Evolutionary conservation across 2,797 vertebrate species (phyloP).

Genomic region (Catamblyrhynchus diadema): DNA sequence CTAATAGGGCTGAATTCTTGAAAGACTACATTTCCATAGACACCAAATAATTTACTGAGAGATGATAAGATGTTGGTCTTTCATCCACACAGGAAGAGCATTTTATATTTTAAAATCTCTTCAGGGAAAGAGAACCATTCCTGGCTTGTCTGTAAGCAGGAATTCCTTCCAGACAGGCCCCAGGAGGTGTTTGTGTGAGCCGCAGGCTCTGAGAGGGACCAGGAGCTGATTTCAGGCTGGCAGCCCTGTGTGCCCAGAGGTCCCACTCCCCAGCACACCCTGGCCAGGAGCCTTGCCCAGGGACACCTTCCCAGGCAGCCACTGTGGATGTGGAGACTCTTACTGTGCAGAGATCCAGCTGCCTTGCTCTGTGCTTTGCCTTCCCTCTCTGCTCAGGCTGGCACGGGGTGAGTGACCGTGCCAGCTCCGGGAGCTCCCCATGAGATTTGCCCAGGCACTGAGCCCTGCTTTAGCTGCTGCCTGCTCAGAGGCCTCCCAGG

Average conservation of each 20-base stretch:
- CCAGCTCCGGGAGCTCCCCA: not conserved
- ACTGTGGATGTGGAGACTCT: rapidly evolving
- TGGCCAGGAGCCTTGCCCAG: not conserved
- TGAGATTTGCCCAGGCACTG: rapidly evolving
- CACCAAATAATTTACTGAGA: not conserved
- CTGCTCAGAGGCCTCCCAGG: not conserved
- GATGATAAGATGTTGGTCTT: not conserved
- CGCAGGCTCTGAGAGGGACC: not conserved
- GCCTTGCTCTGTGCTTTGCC: rapidly evolving
- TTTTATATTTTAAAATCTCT: not conserved
- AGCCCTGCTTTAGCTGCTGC: not conserved
- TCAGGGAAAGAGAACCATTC: not conserved
- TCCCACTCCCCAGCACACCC: not conserved
- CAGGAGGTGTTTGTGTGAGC: rapidly evolving
- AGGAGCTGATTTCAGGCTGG: not conserved
- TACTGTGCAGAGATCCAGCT: rapidly evolving
- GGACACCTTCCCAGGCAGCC: not conserved
- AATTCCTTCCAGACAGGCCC: not conserved
- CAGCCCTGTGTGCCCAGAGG: not conserved
- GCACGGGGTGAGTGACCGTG: rapidly evolving
- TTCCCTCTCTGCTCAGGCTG: not conserved
- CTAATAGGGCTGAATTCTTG: not conserved
- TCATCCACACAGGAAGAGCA: not conserved
- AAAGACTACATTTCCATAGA: not conserved
- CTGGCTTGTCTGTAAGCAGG: not conserved